These are phyloP conservation scores for Sialia sialis DNA, from an alignment of 2,113 vertebrate genomes.

Conservation along the genomic window DNA sequence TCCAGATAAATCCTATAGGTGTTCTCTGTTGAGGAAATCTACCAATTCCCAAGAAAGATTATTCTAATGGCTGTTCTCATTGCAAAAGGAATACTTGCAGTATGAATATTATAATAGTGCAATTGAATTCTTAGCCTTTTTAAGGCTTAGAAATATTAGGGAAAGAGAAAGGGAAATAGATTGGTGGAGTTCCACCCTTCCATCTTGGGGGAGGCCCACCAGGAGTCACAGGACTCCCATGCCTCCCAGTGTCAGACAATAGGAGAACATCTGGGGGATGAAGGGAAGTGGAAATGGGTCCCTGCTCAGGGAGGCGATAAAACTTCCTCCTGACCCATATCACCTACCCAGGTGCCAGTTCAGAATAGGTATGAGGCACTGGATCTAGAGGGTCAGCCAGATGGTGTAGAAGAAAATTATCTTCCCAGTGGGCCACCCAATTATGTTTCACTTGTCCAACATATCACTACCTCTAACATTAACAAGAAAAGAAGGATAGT, in stretches of 20 bases:
- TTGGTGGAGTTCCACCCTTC: background rate
- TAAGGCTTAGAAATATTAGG: background rate
- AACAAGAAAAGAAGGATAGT: background rate
- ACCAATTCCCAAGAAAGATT: background rate
- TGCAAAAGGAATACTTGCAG: background rate
- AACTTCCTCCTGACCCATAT: background rate
- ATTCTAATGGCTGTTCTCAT: background rate
- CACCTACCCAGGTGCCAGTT: background rate
- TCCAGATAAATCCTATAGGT: background rate
- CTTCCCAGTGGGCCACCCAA: background rate
- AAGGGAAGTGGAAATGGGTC: background rate
- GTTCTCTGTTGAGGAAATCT: background rate
- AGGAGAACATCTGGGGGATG: background rate
- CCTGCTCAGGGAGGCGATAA: background rate
- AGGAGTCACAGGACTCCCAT: background rate
- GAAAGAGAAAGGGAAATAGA: background rate
- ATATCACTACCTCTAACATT: background rate
- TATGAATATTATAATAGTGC: background rate
- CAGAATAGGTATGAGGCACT: background rate
- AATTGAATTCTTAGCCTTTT: background rate
- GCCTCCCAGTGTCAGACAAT: background rate
- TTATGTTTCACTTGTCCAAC: background rate
- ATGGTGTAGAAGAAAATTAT: background rate
- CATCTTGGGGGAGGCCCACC: background rate
- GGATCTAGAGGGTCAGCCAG: background rate